phyloP scores from a whole-genome alignment of 2,113 vertebrate genomes.

The Caretta caretta region DNA sequence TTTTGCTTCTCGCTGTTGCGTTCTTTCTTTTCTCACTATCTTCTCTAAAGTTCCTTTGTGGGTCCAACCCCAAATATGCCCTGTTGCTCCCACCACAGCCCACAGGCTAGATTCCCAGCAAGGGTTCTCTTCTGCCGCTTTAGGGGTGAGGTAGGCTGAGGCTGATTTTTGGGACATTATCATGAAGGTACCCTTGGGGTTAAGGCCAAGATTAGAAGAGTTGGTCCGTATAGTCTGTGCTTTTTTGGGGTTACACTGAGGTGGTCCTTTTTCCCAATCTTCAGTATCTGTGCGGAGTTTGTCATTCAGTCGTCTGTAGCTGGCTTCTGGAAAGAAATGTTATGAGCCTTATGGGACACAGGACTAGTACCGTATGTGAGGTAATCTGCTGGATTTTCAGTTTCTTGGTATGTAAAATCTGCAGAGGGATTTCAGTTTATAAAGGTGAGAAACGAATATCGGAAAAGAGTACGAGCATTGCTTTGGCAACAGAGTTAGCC shows the following conservation, averaged over 20 bases:
- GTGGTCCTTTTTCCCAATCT: not conserved
- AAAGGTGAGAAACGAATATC: not conserved
- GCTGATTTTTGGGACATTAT: not conserved
- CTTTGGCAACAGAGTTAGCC: not conserved
- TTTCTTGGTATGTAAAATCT: not conserved
- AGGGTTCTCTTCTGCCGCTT: not conserved
- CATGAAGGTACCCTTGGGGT: not conserved
- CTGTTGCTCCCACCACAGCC: not conserved
- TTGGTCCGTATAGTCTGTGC: not conserved
- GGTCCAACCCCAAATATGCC: not conserved
- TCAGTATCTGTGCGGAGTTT: not conserved
- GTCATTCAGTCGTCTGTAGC: not conserved
- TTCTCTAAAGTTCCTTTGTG: not conserved
- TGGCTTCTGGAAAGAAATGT: not conserved
- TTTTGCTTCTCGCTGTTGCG: not conserved
- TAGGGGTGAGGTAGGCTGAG: not conserved
- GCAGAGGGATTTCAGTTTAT: not conserved
- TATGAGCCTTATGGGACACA: not conserved
- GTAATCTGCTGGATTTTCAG: not conserved
- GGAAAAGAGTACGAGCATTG: not conserved
- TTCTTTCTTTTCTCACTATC: not conserved
- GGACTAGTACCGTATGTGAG: not conserved
- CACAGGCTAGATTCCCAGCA: too few relatives aligned
- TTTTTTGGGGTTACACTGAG: not conserved
- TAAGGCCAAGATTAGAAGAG: not conserved